Base-by-base conservation (phyloP, 2,797 vertebrate genomes). In the Sciurus carolinensis region DNA sequence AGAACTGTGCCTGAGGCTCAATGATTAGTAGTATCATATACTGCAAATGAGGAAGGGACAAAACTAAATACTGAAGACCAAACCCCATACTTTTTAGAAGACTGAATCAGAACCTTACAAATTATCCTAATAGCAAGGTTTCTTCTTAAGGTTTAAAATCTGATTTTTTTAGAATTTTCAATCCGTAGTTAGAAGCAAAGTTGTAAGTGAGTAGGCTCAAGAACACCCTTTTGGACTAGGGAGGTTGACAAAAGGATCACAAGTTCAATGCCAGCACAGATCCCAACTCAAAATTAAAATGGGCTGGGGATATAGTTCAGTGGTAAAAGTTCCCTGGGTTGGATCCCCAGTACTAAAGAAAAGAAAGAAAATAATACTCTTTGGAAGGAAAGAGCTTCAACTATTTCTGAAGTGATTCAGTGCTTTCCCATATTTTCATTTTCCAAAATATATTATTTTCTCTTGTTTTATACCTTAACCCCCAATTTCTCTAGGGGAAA, bases 1-100 rank as follows among this genome's bases (percentile, higher is more conserved):
- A 90, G 87, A 89, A 75, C 39, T 83, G 22, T 93, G 86, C 87
- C 72, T 13, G 39, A 80, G 88, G 85, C 69, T 87, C 90, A n/a
- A 0, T 28, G 67, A 64, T 77, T 9, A 22, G 17, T 54, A 17
- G 52, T 52, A 75, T 54, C 26, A 54, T 30, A 64, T 50, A 71
- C 15, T 73, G 54, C 44, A 95, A 26, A 79, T 47, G 59, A 87
- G 52, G 66, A 72, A 15, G 52, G 14, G 69, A 30, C 44, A 85
- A 90, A 54, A 75, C 62, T 75, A 26, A 90, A 76, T 18, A 82
- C 24, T 12, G 77, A 85, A 33, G 30, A 66, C 52, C 12, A 42
- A 90, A 69, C 3, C 59, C 26, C 64, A 17, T 1, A 15, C 39
- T 4, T 72, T 87, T 87, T 39, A 84, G 64, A 89, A 64, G 44